Base-by-base conservation (phyloP, 2,113 vertebrate species). In the Antechinus flavipes region DNA sequence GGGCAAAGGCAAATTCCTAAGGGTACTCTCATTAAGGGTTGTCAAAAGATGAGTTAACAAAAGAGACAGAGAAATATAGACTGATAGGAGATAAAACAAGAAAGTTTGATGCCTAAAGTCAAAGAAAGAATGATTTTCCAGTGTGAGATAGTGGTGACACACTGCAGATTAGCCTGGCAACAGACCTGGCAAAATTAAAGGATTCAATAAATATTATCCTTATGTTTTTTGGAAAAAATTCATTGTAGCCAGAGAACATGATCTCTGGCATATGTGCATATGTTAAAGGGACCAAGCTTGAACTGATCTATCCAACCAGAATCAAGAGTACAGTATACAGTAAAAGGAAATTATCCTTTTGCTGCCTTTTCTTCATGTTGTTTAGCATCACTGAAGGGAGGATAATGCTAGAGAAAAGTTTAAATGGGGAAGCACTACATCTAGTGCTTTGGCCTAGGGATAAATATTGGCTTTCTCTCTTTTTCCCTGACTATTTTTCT, bases 141-240 rank as follows among this genome's bases (percentile, higher is more conserved):
- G 68, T n/a, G 68, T 5, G 35, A 76, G 35, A 12, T 19, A n/a
- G 4, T 76, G 35, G 16, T 76, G 14, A n/a, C 1, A n/a, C 6
- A 16, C 16, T 76, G 35, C 35, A 76, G 93, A 94, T 22, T 19
- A 22, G 56, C n/a, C 91, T 94, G 58, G 91, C 0, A 52, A 24
- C 49, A 93, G 47, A 52, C 10, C 9, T 52, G 50, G 50, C 50
- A 52, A 52, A 52, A 49, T 90, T 97, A 58, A 91, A 94, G 54
- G 96, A 96, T 94, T 94, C 94, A 97, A 89, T 95, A 91, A 61
- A 95, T 90, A 25, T 95, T 14, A 35, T 50, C 76, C 47, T 96
- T 94, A 97, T 76, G 35, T 94, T 42, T 1, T 27, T 95, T 93
- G 84, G 61, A 52, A 93, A 93, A 93, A 94, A 27, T 53, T 55